phyloP scores from a whole-genome alignment of 2,797 vertebrate species.

The Gouania willdenowi region DNA sequence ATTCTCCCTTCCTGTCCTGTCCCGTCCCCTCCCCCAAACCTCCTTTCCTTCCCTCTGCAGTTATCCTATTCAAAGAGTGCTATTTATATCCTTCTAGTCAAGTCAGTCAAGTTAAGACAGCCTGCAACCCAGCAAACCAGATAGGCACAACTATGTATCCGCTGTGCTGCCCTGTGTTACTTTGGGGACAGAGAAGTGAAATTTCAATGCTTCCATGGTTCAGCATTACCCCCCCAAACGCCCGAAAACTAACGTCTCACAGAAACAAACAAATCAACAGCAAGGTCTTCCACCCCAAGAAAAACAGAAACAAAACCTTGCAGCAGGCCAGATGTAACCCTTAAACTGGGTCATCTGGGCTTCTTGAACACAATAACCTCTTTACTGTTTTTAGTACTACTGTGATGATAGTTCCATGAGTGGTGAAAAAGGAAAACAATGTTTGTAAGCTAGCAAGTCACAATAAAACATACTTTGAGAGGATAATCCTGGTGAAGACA shows the following conservation, averaged over 20 bases:
- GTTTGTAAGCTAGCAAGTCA: conserved; percentile 21
- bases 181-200: conserved; percentile 39
- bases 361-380: conserved; percentile 59
- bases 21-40: conserved; percentile 20
- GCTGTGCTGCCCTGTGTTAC: conserved; percentile 50
- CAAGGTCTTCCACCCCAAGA: conserved; percentile 53
- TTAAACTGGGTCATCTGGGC: conserved; percentile 57
- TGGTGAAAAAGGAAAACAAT: conserved; percentile 37
- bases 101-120: conserved; percentile 62
- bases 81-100: conserved; percentile 76
- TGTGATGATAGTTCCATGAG: conserved; percentile 46
- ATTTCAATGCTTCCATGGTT: conserved; percentile 4
- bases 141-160: conserved; percentile 40
- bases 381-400: conserved; percentile 54
- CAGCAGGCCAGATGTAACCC: conserved; percentile 14
- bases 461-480: conserved; percentile 20
- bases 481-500: conserved; percentile 56
- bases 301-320: conserved; percentile 64
- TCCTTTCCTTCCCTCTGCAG: conserved; percentile 54
- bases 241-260: conserved; percentile 30
- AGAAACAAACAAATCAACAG: conserved; percentile 53
- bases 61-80: conserved; percentile 74
- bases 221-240: conserved; percentile 36
- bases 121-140: conserved; percentile 41
- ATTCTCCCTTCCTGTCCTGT: conserved; percentile 27